Evolutionary conservation across 2,888 invertebrate genomes (phyloP).

Genomic region (Schizaphis graminum): DNA sequence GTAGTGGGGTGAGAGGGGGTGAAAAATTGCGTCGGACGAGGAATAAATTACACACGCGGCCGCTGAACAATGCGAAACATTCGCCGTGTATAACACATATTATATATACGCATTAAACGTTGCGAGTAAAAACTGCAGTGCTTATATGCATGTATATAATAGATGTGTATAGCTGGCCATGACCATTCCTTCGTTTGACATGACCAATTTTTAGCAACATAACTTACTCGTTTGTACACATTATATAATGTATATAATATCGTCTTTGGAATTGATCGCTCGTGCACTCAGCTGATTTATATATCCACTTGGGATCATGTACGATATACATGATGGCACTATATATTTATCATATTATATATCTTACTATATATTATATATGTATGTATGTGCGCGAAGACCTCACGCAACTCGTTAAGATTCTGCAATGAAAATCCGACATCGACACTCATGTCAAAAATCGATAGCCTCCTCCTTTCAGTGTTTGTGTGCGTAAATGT

Average conservation of each 20-base stretch:
- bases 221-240: constrained; percentile 16
- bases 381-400: not conserved
- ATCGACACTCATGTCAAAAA: not conserved
- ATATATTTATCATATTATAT: not conserved
- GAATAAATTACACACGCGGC: constrained; percentile 53
- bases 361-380: not conserved
- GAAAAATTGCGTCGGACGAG: constrained; percentile 47
- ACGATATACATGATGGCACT: not conserved
- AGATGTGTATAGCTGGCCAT: not conserved
- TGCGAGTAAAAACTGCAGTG: constrained; percentile 7
- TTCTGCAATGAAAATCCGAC: not conserved
- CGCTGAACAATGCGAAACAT: constrained; percentile 59
- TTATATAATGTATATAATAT: constrained; percentile 5
- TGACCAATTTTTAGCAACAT: constrained; percentile 48
- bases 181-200: constrained; percentile 8
- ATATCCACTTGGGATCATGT: not conserved
- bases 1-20: not conserved
- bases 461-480: not conserved
- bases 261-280: constrained; percentile 36
- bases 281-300: not conserved
- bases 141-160: not conserved
- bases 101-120: not conserved
- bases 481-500: not conserved
- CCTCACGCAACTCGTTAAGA: not conserved
- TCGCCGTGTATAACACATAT: not conserved